Base-by-base conservation (phyloP, 2,888 invertebrate genomes). In the Euclidia mi region DNA sequence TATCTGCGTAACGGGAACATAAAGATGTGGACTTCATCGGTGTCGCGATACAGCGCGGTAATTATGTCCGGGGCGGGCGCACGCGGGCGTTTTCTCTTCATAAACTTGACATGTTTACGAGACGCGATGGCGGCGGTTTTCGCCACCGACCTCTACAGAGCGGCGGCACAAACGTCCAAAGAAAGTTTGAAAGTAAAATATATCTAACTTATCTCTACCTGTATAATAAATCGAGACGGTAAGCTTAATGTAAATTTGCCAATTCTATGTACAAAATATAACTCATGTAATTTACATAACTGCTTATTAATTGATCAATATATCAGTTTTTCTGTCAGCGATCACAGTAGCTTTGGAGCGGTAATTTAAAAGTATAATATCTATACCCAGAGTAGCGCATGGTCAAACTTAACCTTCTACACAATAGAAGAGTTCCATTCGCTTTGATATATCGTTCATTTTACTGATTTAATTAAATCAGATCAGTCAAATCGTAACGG, bases 11-110 rank as follows among this genome's bases (percentile, higher is more conserved):
- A 79, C 80, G 73, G 75, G 77, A 73, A 75, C 85, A 86, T 89
- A 90, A 91, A 89, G 84, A 86, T 83, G 83, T 81, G 76, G 80
- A 86, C 79, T 90, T 90, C 86, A 91, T 88, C 87, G 82, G 85
- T 70, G 77, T 78, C 81, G 76, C 83, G 83, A 81, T 84, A 85
- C 77, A 52, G 79, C 81, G 75, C 78, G 68, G 85, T 88, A 88
- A 87, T 88, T 86, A 86, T 79, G 80, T 73, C 70, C 65, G 55
- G 58, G 72, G 67, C 61, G 67, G 53, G 52, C 42, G 62, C 77
- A 77, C 71, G 76, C 80, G 70, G 65, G 76, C 82, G 79, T 75
- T 76, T 78, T 81, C 79, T 81, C 76, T 80, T 81, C 81, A 83
- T 85, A 84, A 77, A 79, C 67, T 53, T 74, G 70, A 77, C 74